Conservation (phyloP, 2,113 vertebrate genomes). For the Suncus etruscus region DNA sequence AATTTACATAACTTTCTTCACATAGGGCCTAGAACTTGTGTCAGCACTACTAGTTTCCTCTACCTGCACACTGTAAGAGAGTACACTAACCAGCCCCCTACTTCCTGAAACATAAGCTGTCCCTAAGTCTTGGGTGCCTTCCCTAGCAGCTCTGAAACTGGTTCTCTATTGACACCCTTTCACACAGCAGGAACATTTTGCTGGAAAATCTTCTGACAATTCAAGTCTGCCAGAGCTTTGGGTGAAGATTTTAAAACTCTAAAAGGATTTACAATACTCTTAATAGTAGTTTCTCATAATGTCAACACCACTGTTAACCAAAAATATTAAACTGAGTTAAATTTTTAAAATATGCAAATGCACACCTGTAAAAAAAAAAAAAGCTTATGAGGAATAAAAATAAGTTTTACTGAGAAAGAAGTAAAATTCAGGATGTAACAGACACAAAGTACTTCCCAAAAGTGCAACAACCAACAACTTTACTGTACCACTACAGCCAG, state of each 20-base stretch:
- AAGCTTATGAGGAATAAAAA: too few species aligned
- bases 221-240: slow-evolving; percentile 35
- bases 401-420: too few species aligned
- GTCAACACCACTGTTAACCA: too few species aligned
- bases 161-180: slow-evolving; percentile 28
- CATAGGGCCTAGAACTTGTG: too few species aligned
- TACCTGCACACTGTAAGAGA: not conserved
- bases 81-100: not conserved
- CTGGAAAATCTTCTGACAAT: not conserved
- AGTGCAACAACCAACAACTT: too few species aligned
- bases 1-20: not conserved
- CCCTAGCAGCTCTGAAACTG: not conserved
- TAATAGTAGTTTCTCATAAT: too few species aligned
- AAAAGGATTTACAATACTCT: not conserved
- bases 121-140: not conserved
- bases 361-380: too few species aligned
- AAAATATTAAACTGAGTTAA: too few species aligned
- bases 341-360: too few species aligned
- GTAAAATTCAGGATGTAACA: too few species aligned
- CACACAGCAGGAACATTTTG: slow-evolving; percentile 16
- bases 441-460: too few species aligned
- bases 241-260: slow-evolving; percentile 53
- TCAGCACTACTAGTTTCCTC: not conserved
- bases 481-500: too few species aligned
- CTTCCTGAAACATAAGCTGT: not conserved